A percentile compares a stretch with the other conserved stretches of the same genome.
Conservation (phyloP, 2,113 vertebrate species). For the Cathartes aura region DNA sequence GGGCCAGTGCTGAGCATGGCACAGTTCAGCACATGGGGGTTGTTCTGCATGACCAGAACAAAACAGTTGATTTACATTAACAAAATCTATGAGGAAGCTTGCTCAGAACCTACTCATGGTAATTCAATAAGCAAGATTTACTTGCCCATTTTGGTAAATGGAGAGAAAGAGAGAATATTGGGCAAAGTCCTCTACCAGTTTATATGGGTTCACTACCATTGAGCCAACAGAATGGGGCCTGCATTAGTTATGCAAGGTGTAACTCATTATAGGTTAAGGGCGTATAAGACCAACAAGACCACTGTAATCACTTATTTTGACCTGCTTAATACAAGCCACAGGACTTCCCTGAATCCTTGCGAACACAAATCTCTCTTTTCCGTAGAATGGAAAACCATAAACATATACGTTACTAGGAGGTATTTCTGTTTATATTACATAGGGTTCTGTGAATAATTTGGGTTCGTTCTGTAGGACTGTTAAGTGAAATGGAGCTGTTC, state of each 20-base stretch:
- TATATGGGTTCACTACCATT: background rate
- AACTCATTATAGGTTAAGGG: background rate
- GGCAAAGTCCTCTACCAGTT: background rate
- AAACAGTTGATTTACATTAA: background rate
- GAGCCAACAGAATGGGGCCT: background rate
- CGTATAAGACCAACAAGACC: background rate
- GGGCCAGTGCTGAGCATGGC: rapidly evolving
- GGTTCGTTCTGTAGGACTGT: background rate
- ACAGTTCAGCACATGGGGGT: rapidly evolving
- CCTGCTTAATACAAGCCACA: background rate
- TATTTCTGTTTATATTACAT: slow-evolving; percentile 44
- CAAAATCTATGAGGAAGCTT: background rate
- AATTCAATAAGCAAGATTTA: background rate
- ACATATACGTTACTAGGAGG: background rate
- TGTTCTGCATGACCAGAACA: background rate
- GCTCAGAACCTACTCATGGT: background rate
- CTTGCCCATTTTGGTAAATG: background rate
- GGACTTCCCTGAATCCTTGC: background rate
- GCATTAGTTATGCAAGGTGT: background rate
- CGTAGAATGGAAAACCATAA: slow-evolving; percentile 12
- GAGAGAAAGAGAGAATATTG: background rate
- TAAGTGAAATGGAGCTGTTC: slow-evolving; percentile 42
- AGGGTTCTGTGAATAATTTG: slow-evolving; percentile 37
- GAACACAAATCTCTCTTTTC: background rate
- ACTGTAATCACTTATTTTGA: background rate